Conservation (phyloP, 37 sponge, comb jelly and placozoan genomes). For the Cliona cf. orientalis region DNA sequence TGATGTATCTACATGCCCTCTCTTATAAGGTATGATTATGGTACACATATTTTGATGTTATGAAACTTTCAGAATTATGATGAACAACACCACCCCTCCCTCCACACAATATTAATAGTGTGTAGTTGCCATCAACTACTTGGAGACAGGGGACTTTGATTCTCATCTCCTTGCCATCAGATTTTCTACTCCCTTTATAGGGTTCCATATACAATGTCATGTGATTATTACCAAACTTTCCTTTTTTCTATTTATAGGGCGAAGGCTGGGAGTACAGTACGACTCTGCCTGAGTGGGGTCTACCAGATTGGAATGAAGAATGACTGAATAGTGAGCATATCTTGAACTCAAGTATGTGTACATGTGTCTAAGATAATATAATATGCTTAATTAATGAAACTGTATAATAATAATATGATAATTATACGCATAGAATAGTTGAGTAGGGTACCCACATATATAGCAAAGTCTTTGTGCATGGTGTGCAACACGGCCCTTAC, state of each 20-base stretch:
- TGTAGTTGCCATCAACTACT: neutral
- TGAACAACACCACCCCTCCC: neutral
- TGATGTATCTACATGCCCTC: conserved; percentile 94
- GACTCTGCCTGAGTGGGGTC: conserved; percentile 78
- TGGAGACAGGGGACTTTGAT: neutral
- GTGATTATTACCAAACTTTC: too few species aligned
- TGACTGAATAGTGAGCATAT: too few species aligned
- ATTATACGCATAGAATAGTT: too few species aligned
- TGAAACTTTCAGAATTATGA: neutral
- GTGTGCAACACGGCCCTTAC: too few species aligned
- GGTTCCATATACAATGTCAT: too few species aligned
- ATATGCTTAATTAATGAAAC: too few species aligned
- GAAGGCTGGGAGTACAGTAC: conserved; percentile 84
- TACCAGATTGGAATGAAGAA: conserved; percentile 1
- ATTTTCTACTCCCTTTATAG: too few species aligned
- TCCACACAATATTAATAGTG: neutral
- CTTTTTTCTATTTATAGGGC: conserved; percentile 40
- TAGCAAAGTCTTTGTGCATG: too few species aligned
- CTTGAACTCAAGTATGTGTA: too few species aligned
- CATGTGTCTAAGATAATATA: too few species aligned
- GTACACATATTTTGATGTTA: neutral
- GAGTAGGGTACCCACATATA: too few species aligned
- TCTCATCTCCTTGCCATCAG: neutral
- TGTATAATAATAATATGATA: too few species aligned
- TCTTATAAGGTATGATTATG: conserved; percentile 66